Evolutionary conservation across 2,888 invertebrate genomes (phyloP).

Genomic region (Scaptomyza cyrtandrae): DNA sequence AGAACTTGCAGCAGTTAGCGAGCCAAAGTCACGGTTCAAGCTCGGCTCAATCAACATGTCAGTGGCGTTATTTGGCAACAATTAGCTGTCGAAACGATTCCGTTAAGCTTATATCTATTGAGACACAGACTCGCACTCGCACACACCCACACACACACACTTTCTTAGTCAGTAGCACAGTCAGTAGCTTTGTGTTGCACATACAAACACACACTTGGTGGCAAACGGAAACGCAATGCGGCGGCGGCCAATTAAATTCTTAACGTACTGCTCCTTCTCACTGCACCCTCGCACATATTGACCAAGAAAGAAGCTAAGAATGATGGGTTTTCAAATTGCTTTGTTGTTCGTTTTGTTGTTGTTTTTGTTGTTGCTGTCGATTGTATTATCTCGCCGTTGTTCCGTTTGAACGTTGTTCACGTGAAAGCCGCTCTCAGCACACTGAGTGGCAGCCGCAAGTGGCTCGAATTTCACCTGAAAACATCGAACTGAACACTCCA

Average conservation of each 20-base stretch:
- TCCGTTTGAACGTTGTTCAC: conserved; percentile 80
- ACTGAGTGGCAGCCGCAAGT: conserved; percentile 80
- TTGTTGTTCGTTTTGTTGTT: conserved; percentile 8
- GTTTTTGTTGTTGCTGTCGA: background rate
- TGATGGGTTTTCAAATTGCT: conserved; percentile 18
- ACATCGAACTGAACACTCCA: conserved; percentile 17
- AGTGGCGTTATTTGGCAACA: conserved; percentile 73
- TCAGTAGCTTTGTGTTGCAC: conserved; percentile 20
- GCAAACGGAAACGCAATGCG: conserved; percentile 53
- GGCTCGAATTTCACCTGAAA: conserved; percentile 81
- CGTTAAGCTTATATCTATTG: conserved; percentile 28
- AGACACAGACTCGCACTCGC: no score
- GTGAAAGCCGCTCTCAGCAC: conserved; percentile 83
- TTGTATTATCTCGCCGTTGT: conserved; percentile 35
- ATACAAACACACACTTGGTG: conserved; percentile 31
- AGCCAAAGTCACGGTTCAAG: conserved; percentile 84
- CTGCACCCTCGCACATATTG: conserved; percentile 56
- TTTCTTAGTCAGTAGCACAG: conserved; percentile 25
- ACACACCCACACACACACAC: background rate
- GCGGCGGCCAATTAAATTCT: conserved; percentile 65
- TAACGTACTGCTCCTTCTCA: conserved; percentile 55
- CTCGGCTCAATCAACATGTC: conserved; percentile 85
- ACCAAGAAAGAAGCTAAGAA: conserved; percentile 26
- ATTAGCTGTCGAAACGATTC: conserved; percentile 66
- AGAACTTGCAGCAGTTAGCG: conserved; percentile 83